Base-by-base conservation (phyloP, 2,797 vertebrate species). In the Carapus acus region DNA sequence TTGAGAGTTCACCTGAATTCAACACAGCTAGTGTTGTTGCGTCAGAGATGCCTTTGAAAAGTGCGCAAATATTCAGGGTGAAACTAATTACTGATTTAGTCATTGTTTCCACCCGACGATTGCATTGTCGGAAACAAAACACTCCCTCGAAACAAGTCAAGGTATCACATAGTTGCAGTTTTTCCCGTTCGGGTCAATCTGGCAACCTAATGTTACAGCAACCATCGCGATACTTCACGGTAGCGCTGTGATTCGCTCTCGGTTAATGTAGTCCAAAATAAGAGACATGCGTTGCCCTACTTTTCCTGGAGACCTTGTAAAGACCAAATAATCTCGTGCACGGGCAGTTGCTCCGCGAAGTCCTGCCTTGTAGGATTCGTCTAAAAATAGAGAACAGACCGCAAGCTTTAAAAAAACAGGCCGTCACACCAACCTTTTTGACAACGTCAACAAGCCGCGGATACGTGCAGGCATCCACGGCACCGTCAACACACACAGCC, bases 261-360 rank as follows among this genome's bases (percentile, higher is more conserved):
- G 80, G 82, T 62, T 38, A 37, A 39, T 84, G 85, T 81, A 85
- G 82, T 85, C 76, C 74, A 81, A 77, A 76, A 80, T 22, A 78
- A n/a, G 13, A 54, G 39, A 7, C 19, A 18, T 42, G 49, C 23
- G 8, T 40, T 61, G 76, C 20, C 61, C 73, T 42, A 77, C 38
- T 33, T 65, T 76, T 62, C 51, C 54, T 38, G 29, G 61, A 65
- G 54, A 66, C 62, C 27, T 61, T 51, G 58, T 43, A 59, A 62
- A 69, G 43, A 73, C 45, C 22, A 69, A 77, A 61, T 64, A 73
- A 71, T 68, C 73, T 62, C 29, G 33, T 57, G 62, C 41, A 59
- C 57, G 49, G 55, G 27, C 41, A n/a, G 58, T 24, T 2, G 44
- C 22, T 17, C 34, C 3, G 29, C 13, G 43, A 13, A 31, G 50